These are phyloP conservation scores for Etheostoma cragini DNA, from an alignment of 2,113 vertebrate species.

Conservation along the genomic window DNA sequence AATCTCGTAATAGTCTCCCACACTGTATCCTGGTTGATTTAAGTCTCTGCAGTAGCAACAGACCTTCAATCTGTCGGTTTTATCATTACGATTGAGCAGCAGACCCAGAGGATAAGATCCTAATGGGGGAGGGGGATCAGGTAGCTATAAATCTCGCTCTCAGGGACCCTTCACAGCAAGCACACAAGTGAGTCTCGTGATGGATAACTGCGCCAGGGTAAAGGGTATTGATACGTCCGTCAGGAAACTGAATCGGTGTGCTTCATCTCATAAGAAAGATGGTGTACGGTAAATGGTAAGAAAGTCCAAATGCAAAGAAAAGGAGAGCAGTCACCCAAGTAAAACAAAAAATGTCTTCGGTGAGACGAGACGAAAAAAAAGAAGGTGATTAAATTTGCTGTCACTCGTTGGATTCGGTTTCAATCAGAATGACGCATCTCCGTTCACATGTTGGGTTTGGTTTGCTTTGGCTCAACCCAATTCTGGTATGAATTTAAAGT, in stretches of 20 bases:
- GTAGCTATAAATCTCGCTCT: slow-evolving; percentile 68
- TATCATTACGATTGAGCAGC: slow-evolving; percentile 60
- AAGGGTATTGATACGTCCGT: slow-evolving; percentile 69
- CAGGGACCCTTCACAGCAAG: slow-evolving; percentile 58
- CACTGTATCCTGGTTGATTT: slow-evolving; percentile 64
- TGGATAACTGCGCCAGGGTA: slow-evolving; percentile 54
- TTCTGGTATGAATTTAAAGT: not conserved
- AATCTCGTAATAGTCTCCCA: slow-evolving; percentile 59
- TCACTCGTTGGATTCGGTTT: too few relatives aligned
- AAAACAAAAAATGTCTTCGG: not conserved
- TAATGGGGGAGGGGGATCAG: slow-evolving; percentile 51
- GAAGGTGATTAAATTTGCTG: not conserved
- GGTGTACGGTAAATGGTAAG: not conserved
- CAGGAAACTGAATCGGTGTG: slow-evolving; percentile 37
- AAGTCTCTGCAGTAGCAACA: slow-evolving; percentile 44
- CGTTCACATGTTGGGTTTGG: not conserved
- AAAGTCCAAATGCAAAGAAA: slow-evolving; percentile 24
- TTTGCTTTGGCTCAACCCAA: not conserved
- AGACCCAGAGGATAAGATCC: slow-evolving; percentile 39
- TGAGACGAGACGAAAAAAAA: not conserved
- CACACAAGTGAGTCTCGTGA: slow-evolving; percentile 52
- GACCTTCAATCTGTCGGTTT: slow-evolving; percentile 66
- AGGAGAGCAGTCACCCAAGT: not conserved
- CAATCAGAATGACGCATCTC: not conserved
- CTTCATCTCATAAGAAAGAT: slow-evolving; percentile 53